Base-by-base conservation (phyloP, 2,113 vertebrate genomes). In the Myotis lucifugus region DNA sequence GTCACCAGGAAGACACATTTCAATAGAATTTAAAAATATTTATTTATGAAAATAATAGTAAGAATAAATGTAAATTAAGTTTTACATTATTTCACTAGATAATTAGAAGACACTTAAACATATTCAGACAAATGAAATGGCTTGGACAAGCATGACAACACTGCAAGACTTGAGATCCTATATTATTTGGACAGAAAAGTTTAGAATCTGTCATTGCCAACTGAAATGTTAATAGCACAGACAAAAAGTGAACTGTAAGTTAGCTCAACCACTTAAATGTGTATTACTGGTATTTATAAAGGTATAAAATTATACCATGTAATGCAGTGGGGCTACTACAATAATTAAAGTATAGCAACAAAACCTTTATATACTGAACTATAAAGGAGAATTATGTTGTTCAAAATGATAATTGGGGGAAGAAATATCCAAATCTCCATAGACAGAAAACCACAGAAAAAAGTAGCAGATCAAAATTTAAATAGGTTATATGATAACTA, bases 31-130 rank as follows among this genome's bases (percentile, higher is more conserved):
- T 70, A 21, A 46, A 90, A 92, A 17, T 4, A 70, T 64, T 84
- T 87, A 40, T 81, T 90, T 92, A 48, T 34, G 37, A 86, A 91
- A 59, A 73, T n/a, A 66, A 48, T 40, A 59, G 7, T 81, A 95
- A 86, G 9, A 78, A 42, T 9, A 5, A 88, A 56, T 32, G 12
- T 54, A 56, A 91, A 89, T 48, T 92, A 18, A 66, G 10, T 32
- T 87, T 83, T 79, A 32, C 2, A 59, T 76, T 64, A 66, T 86
- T 93, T 82, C 13, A 72, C 23, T 88, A 50, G 72, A 52, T 93
- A 81, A 70, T 64, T 37, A 69, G 37, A 66, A 85, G 59, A 67
- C 13, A 29, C 8, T 66, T 54, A 74, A 69, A 84, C 34, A 66
- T 77, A 76, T 34, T 85, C 42, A 74, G 32, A 50, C 6, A 59